These are phyloP conservation scores for Chlorops oryzae DNA, from an alignment of 1,140 invertebrate genomes.

Conservation along the genomic window DNA sequence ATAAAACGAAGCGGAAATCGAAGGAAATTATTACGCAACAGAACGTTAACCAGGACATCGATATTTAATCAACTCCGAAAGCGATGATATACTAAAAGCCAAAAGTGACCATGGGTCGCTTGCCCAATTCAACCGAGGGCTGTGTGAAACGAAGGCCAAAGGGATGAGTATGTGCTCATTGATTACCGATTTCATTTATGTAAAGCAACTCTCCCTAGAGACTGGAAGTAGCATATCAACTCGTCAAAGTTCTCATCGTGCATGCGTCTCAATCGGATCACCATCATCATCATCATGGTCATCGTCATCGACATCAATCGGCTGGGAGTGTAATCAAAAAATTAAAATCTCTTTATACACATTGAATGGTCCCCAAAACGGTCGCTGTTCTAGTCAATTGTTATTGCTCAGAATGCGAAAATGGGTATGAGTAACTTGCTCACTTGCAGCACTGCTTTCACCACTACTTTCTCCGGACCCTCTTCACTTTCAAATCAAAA, in stretches of 20 bases:
- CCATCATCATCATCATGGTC: neutral
- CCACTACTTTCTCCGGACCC: too few species aligned
- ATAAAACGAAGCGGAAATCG: constrained; percentile 27
- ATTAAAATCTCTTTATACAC: constrained; percentile 48
- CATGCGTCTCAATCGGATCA: too few species aligned
- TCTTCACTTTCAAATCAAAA: too few species aligned
- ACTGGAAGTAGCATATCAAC: constrained; percentile 4
- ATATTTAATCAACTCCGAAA: constrained; percentile 42
- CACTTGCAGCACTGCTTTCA: too few species aligned
- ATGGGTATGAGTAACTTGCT: too few species aligned
- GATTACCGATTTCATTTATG: constrained; percentile 36
- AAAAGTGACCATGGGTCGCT: constrained; percentile 29
- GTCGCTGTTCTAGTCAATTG: too few species aligned
- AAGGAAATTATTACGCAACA: constrained; percentile 43
- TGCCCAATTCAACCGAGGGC: too few species aligned
- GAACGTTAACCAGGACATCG: constrained; percentile 20
- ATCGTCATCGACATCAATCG: neutral
- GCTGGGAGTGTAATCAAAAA: constrained; percentile 38
- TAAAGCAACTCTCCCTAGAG: constrained; percentile 1
- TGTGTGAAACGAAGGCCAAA: constrained; percentile 6
- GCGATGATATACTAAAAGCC: constrained; percentile 14
- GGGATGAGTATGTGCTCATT: constrained; percentile 34
- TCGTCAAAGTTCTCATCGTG: neutral
- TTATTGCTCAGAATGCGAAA: too few species aligned
- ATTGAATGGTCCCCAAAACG: too few species aligned